Base-by-base conservation (phyloP, 1,140 invertebrate species). In the Meloidogyne exigua region DNA sequence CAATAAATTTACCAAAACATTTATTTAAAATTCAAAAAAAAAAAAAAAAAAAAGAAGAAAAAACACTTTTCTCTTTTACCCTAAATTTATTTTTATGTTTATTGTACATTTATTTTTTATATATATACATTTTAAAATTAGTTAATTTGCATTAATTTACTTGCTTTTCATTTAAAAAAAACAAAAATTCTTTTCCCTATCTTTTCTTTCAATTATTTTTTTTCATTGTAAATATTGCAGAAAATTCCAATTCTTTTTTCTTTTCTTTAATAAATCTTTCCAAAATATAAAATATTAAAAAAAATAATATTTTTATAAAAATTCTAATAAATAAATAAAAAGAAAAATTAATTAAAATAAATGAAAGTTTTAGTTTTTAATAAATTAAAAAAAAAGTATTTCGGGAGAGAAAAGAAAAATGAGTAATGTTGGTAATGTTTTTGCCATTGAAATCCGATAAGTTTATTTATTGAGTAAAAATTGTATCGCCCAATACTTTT, bases 141-240 rank as follows among this genome's bases (percentile, higher is more conserved):
- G 49, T 57, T n/a, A 57, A 57, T 57, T 57, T 57, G 49, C 49
- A 57, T 57, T 57, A 57, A 57, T 57, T 57, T 57, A 57, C n/a
- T 57, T 57, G 4, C 7, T 57, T 57, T 57, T 1, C 49, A 57
- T 57, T 49, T 49, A 49, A 18, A 32, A n/a, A n/a, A 32, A 2
- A 32, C 44, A 49, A 18, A 13, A 49, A 49, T 49, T 49, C 44
- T 15, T 49, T 49, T 49, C 18, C 15, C 18, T 49, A 18, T 18
- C 15, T 49, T 49, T 49, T 4, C 4, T 49, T 57, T 18, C 18
- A 18, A 57, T 57, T n/a, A 1, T 49, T 57, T 57, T 57, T 57
- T 57, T n/a, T n/a, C n/a, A n/a, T n/a, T 57, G 2, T 57, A n/a
- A 57, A 57, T 57, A 18, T 57, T 57, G 18, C 49, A 57, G 18